phyloP scores from a whole-genome alignment of 2,888 invertebrate genomes.

The Philonicus albiceps region DNA sequence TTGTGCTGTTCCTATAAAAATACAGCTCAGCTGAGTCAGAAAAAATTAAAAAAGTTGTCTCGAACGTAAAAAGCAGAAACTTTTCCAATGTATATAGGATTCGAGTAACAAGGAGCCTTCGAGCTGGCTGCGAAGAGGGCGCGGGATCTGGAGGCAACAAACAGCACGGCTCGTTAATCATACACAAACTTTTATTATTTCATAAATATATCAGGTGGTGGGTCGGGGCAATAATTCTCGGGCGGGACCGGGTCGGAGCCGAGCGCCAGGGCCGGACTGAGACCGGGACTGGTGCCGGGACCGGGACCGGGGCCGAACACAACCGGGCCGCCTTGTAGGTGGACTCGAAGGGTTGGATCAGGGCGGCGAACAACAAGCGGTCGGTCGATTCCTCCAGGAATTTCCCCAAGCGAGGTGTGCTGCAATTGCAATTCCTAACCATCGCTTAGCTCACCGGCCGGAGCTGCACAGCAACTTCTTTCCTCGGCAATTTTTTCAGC shows the following conservation, averaged over 20 bases:
- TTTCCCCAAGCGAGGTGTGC: conserved; percentile 33
- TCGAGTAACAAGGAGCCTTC: conserved; percentile 32
- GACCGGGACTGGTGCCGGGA: neutral
- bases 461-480: conserved; percentile 28
- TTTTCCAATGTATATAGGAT: conserved; percentile 40
- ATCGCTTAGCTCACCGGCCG: neutral
- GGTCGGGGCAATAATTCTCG: conserved; percentile 35
- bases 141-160: conserved; percentile 27
- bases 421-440: conserved; percentile 38
- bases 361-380: neutral
- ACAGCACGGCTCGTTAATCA: conserved; percentile 42
- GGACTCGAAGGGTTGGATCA: neutral
- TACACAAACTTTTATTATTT: conserved; percentile 42
- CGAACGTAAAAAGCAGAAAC: conserved; percentile 38
- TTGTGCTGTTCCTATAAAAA: conserved; percentile 38
- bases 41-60: conserved; percentile 42
- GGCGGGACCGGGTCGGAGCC: neutral
- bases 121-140: neutral
- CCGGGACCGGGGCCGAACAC: neutral
- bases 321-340: neutral
- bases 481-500: conserved; percentile 31
- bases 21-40: conserved; percentile 39
- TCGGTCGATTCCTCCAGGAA: conserved; percentile 31
- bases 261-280: neutral
- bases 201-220: conserved; percentile 38